Evolutionary conservation across 2,797 vertebrate genomes (phyloP).

Genomic region (Silurus aristotelis): DNA sequence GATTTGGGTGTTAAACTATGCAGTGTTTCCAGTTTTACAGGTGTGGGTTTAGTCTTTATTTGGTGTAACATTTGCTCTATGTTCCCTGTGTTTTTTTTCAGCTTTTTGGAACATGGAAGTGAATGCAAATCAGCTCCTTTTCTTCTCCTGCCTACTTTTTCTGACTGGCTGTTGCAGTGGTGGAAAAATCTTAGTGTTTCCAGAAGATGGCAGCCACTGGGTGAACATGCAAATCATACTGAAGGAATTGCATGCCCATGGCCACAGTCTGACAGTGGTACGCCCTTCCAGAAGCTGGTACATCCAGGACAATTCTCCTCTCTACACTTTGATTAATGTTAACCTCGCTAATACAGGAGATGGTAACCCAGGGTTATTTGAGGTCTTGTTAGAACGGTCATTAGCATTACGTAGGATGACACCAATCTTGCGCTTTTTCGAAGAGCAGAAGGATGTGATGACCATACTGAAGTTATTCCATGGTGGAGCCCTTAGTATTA

Average conservation of each 20-base stretch:
- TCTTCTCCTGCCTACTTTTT: slow-evolving; percentile 36
- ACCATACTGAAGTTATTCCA: slow-evolving; percentile 47
- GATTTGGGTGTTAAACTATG: neutral
- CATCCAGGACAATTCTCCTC: slow-evolving; percentile 47
- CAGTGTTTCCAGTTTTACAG: neutral
- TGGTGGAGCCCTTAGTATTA: slow-evolving; percentile 39
- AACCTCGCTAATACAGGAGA: slow-evolving; percentile 35
- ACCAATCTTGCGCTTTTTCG: slow-evolving; percentile 45
- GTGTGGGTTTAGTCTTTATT: neutral
- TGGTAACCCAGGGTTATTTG: slow-evolving; percentile 11
- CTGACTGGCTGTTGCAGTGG: slow-evolving; percentile 28
- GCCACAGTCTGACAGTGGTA: slow-evolving; percentile 58
- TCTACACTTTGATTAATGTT: slow-evolving; percentile 54
- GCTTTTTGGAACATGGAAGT: slow-evolving; percentile 44
- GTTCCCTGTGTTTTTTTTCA: slow-evolving; percentile 30
- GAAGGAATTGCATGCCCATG: slow-evolving; percentile 48
- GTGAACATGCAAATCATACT: slow-evolving; percentile 63
- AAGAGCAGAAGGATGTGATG: slow-evolving; percentile 48
- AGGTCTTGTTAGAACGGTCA: slow-evolving; percentile 37
- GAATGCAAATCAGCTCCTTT: slow-evolving; percentile 26
- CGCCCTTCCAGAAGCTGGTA: slow-evolving; percentile 56
- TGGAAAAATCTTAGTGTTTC: slow-evolving; percentile 60
- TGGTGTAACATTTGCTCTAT: slow-evolving; percentile 12
- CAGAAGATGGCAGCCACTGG: slow-evolving; percentile 63
- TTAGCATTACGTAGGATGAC: slow-evolving; percentile 44